phyloP scores from a whole-genome alignment of 2,888 invertebrate species.

The Cordilura impudica region DNA sequence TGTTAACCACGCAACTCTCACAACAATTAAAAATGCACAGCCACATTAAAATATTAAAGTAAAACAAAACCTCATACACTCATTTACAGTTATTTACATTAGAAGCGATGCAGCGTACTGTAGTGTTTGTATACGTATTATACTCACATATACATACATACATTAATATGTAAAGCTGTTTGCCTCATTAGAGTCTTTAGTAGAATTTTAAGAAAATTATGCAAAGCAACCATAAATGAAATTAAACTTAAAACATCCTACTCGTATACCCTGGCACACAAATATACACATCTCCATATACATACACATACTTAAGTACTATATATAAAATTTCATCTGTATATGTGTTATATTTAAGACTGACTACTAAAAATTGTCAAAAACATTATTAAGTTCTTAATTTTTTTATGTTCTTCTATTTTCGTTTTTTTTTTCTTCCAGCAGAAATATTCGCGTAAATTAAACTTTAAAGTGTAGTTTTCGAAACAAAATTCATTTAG shows the following conservation, averaged over 20 bases:
- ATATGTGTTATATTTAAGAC: background rate
- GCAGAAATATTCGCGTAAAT: constrained; percentile 7
- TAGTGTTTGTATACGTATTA: no score
- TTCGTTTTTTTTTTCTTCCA: background rate
- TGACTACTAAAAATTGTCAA: constrained; percentile 32
- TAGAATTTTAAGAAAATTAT: constrained; percentile 58
- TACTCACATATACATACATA: background rate
- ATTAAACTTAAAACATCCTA: constrained; percentile 26
- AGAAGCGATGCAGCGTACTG: background rate
- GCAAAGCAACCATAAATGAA: constrained; percentile 43
- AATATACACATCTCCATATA: background rate
- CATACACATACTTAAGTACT: background rate
- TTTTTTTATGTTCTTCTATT: background rate
- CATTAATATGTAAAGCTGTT: constrained; percentile 18
- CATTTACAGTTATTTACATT: background rate
- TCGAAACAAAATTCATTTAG: constrained; percentile 23
- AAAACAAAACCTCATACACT: constrained; percentile 28
- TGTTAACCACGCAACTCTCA: constrained; percentile 29
- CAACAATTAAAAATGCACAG: constrained; percentile 49
- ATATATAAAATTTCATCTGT: background rate
- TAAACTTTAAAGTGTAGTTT: constrained; percentile 41
- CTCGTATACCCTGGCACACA: background rate
- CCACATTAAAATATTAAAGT: constrained; percentile 42
- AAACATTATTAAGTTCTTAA: constrained; percentile 28
- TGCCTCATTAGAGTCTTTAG: constrained; percentile 57